These are phyloP conservation scores for Melanotaenia nigrans DNA, from an alignment of 2,797 vertebrate species.

Conservation along the genomic window DNA sequence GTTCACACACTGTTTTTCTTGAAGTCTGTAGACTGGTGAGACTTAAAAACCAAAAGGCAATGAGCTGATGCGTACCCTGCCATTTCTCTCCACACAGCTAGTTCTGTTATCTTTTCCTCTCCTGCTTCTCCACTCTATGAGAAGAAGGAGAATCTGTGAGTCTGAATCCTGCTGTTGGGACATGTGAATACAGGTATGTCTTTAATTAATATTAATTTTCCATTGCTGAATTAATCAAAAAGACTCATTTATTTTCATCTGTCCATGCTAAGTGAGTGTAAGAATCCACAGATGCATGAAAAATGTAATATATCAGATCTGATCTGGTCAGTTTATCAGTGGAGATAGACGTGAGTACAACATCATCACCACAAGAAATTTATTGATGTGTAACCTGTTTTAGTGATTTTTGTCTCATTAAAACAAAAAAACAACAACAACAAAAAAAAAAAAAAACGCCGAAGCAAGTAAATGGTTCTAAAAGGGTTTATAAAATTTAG, in stretches of 20 bases:
- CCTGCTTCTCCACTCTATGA: constrained; percentile 29
- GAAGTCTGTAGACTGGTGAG: constrained; percentile 30
- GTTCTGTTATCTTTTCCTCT: constrained; percentile 26
- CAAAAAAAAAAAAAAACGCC: neutral
- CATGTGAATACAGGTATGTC: constrained; percentile 63
- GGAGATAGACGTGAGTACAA: neutral
- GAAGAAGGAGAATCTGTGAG: constrained; percentile 52
- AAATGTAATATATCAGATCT: constrained; percentile 8
- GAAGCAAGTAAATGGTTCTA: neutral
- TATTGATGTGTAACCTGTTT: neutral
- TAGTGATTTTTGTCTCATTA: neutral
- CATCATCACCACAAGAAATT: neutral
- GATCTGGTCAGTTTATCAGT: constrained; percentile 10
- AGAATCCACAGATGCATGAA: neutral
- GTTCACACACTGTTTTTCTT: constrained; percentile 48
- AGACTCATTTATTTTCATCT: neutral
- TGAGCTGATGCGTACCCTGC: constrained; percentile 31
- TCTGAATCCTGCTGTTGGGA: constrained; percentile 31
- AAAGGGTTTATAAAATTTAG: neutral
- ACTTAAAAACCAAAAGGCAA: constrained; percentile 40
- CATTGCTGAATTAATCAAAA: constrained; percentile 21
- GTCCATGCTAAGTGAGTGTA: neutral
- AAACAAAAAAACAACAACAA: neutral
- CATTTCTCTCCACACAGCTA: constrained; percentile 31
- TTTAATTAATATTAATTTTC: constrained; percentile 12